These are phyloP conservation scores for Oceanites oceanicus DNA, from an alignment of 2,113 vertebrate species.

Conservation along the genomic window DNA sequence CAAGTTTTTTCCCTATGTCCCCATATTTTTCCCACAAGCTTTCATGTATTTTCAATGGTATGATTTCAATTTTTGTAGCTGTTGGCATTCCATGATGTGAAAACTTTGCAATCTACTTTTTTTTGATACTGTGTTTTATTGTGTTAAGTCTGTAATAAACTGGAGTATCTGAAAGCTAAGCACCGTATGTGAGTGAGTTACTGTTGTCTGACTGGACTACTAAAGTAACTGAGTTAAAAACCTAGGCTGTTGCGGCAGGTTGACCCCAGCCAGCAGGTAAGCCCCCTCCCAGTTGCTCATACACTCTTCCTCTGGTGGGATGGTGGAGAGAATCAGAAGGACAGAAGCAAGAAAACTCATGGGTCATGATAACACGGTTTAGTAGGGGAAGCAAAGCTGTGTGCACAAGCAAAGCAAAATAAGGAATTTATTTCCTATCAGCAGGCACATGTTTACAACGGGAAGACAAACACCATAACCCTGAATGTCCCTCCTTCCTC, in stretches of 20 bases:
- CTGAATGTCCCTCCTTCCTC: neutral
- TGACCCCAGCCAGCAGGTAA: neutral
- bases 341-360: neutral
- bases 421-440: neutral
- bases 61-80: neutral
- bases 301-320: fast-evolving
- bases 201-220: neutral
- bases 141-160: constrained; percentile 18
- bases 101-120: neutral
- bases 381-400: neutral
- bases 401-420: neutral
- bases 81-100: neutral
- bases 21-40: neutral
- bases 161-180: neutral
- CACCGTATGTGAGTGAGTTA: neutral
- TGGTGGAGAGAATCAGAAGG: neutral
- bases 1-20: neutral
- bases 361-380: neutral
- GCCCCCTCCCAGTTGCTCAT: fast-evolving
- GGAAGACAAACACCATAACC: neutral
- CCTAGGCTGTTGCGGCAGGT: neutral
- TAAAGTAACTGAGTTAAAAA: neutral
- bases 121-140: neutral
- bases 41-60: neutral
- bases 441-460: neutral